A percentile compares a stretch with the other conserved stretches of the same genome.
Evolutionary conservation across 2,888 invertebrate genomes (phyloP).

Genomic region (Eubasilissa splendida): DNA sequence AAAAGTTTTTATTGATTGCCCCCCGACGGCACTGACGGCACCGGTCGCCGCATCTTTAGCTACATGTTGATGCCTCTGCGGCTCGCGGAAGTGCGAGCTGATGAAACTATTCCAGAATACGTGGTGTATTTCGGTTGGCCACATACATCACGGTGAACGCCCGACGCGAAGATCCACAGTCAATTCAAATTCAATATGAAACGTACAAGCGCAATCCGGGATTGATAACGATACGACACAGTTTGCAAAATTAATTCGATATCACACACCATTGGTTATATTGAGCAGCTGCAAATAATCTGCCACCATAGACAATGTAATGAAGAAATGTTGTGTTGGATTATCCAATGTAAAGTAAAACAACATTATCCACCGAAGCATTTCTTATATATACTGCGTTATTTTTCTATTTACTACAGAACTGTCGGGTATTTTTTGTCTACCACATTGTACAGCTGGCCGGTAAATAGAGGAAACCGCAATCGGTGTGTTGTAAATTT

Average conservation of each 20-base stretch:
- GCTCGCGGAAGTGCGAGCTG: constrained; percentile 30
- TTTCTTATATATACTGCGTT: not conserved
- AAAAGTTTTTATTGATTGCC: no score
- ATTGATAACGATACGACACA: no score
- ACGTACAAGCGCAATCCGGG: no score
- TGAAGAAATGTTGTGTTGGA: no score
- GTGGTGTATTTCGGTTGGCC: constrained; percentile 3
- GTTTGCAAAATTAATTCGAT: no score
- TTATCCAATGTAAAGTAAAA: no score
- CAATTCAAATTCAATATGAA: no score
- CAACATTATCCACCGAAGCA: no score
- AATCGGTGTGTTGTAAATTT: constrained; percentile 21
- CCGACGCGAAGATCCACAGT: not conserved
- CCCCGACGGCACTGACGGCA: not conserved
- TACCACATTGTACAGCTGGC: not conserved
- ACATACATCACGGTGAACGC: not conserved
- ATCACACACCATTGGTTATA: no score
- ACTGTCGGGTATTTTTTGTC: not conserved
- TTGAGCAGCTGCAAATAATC: no score
- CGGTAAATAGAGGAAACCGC: not conserved
- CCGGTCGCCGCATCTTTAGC: not conserved
- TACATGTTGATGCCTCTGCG: not conserved
- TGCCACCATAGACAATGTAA: no score
- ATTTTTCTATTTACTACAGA: not conserved
- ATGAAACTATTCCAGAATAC: constrained; percentile 23